These are phyloP conservation scores for Patella vulgata DNA, from an alignment of 1,140 invertebrate genomes.

Conservation along the genomic window DNA sequence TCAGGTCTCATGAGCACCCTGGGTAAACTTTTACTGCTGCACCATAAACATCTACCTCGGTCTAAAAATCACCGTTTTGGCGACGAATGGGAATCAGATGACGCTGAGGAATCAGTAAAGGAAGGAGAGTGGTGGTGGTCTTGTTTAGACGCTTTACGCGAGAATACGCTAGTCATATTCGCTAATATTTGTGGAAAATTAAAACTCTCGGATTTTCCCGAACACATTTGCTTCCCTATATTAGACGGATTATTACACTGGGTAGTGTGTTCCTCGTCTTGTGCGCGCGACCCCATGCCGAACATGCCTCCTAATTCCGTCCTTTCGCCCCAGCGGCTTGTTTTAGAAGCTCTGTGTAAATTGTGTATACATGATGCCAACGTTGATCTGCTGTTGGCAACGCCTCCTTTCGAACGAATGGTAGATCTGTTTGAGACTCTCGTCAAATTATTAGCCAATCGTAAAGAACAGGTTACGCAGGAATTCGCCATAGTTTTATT, in stretches of 20 bases:
- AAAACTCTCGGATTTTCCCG: slow-evolving; percentile 84
- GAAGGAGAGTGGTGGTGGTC: slow-evolving; percentile 91
- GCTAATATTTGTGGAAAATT: slow-evolving; percentile 94
- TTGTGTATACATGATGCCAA: slow-evolving; percentile 96
- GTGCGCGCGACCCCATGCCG: slow-evolving; percentile 93
- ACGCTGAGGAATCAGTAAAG: slow-evolving; percentile 45
- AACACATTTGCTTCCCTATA: slow-evolving; percentile 90
- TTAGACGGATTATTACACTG: slow-evolving; percentile 95
- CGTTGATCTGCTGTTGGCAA: slow-evolving; percentile 96
- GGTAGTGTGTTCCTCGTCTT: slow-evolving; percentile 93
- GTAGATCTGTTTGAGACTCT: slow-evolving; percentile 90
- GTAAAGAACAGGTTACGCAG: slow-evolving; percentile 84
- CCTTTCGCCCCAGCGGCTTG: slow-evolving; percentile 90
- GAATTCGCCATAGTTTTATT: slow-evolving; percentile 94
- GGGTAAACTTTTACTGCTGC: slow-evolving; percentile 78
- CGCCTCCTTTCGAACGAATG: slow-evolving; percentile 91
- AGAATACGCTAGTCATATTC: slow-evolving; percentile 92
- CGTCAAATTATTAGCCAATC: slow-evolving; percentile 77
- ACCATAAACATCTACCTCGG: slow-evolving; percentile 61
- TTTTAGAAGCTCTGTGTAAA: slow-evolving; percentile 97
- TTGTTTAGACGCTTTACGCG: slow-evolving; percentile 87
- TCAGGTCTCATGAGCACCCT: slow-evolving; percentile 86
- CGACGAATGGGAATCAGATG: slow-evolving; percentile 50
- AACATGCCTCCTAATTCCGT: slow-evolving; percentile 63
- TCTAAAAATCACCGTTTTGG: slow-evolving; percentile 48